A percentile compares a stretch with the other conserved stretches of the same genome.
phyloP scores from a whole-genome alignment of 2,888 invertebrate species.

The Agonopterix alstromeriana region DNA sequence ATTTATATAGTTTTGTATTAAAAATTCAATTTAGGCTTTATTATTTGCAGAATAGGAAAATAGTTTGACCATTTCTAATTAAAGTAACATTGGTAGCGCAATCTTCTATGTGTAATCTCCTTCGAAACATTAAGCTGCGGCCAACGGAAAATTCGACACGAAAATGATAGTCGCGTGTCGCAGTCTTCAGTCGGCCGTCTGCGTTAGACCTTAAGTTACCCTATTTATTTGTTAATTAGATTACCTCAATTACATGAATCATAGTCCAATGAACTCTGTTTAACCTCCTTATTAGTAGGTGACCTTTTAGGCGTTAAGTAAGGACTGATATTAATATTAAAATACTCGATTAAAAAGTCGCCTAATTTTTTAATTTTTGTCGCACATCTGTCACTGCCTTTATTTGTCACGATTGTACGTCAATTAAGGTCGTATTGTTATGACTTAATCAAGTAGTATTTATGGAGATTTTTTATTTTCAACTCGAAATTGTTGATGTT shows the following conservation, averaged over 20 bases:
- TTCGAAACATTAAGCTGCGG: background rate
- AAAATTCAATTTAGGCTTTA: no score
- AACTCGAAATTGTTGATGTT: constrained; percentile 60
- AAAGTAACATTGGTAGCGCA: no score
- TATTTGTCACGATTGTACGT: constrained; percentile 25
- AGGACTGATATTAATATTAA: constrained; percentile 62
- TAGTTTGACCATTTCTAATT: no score
- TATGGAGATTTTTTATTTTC: constrained; percentile 28
- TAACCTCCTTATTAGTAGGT: constrained; percentile 18
- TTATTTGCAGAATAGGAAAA: no score
- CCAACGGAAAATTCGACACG: constrained; percentile 11
- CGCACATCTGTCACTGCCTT: constrained; percentile 39
- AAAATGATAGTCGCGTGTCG: constrained; percentile 1
- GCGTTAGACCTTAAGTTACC: constrained; percentile 42
- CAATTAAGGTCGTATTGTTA: constrained; percentile 9
- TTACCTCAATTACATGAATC: constrained; percentile 22
- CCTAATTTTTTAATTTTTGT: constrained; percentile 19
- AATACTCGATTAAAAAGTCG: constrained; percentile 36
- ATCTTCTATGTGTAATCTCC: constrained; percentile 23
- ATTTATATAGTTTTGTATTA: no score
- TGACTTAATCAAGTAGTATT: constrained; percentile 8
- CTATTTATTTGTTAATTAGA: constrained; percentile 57
- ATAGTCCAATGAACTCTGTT: constrained; percentile 25
- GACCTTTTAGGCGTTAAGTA: constrained; percentile 62
- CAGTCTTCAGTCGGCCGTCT: constrained; percentile 12